phyloP scores from a whole-genome alignment of 2,888 invertebrate species.

The Trachelus tabidus region DNA sequence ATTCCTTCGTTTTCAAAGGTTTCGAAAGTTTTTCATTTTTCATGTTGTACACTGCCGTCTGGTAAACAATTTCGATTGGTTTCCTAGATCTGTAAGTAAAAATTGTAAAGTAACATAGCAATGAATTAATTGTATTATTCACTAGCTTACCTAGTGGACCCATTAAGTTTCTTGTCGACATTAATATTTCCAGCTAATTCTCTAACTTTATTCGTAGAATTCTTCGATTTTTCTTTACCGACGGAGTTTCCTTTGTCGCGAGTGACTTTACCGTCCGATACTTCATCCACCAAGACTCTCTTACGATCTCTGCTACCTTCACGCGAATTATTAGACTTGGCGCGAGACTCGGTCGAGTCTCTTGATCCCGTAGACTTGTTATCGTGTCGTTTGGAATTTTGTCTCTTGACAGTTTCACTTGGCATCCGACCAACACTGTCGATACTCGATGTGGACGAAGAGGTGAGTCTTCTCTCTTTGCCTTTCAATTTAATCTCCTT shows the following conservation, averaged over 20 bases:
- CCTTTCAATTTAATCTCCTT: background rate
- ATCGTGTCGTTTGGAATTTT: constrained; percentile 1
- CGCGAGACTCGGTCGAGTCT: background rate
- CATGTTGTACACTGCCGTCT: constrained; percentile 57
- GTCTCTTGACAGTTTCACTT: constrained; percentile 10
- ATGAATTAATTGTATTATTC: background rate
- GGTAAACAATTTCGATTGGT: constrained; percentile 54
- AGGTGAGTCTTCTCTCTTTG: constrained; percentile 6
- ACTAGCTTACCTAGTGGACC: background rate
- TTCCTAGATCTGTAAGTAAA: constrained; percentile 40
- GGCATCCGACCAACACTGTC: constrained; percentile 9
- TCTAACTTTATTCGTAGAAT: background rate
- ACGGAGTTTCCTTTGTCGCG: background rate
- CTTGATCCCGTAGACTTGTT: constrained; percentile 13
- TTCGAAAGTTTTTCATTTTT: constrained; percentile 53
- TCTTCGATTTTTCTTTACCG: constrained; percentile 1
- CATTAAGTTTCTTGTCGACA: background rate
- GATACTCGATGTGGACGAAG: constrained; percentile 16
- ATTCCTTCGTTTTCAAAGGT: constrained; percentile 40
- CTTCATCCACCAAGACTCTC: background rate
- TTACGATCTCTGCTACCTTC: background rate
- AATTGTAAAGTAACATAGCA: background rate
- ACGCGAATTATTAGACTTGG: background rate
- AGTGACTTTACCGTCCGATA: background rate
- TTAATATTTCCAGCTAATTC: background rate